Evolutionary conservation across 2,113 vertebrate species (phyloP).

Genomic region (Leucosticte australis): DNA sequence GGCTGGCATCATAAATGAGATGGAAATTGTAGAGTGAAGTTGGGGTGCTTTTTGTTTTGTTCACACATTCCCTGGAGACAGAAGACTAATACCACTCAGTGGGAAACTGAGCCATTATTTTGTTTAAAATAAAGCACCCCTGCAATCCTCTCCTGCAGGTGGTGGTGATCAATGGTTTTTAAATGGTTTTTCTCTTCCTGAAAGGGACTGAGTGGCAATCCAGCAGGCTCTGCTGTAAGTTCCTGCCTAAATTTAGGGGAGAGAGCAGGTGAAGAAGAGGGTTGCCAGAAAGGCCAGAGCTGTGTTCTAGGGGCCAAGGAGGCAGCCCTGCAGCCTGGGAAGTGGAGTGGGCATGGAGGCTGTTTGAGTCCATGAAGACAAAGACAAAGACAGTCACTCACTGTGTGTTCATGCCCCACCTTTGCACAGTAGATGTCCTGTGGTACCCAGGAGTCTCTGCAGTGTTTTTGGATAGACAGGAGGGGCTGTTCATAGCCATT

Average conservation of each 20-base stretch:
- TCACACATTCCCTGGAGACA: not conserved
- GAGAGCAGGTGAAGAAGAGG: not conserved
- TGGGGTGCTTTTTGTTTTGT: not conserved
- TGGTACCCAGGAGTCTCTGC: not conserved
- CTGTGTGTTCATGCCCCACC: not conserved
- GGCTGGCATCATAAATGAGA: not conserved
- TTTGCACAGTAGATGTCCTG: not conserved
- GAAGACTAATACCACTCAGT: not conserved
- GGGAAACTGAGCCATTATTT: not conserved
- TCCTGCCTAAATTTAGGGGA: not conserved
- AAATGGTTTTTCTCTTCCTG: not conserved
- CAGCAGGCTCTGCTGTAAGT: not conserved
- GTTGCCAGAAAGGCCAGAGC: not conserved
- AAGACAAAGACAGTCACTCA: not conserved
- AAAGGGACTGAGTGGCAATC: not conserved
- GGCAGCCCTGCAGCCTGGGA: not conserved
- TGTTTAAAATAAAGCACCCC: not conserved
- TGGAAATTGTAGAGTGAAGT: not conserved
- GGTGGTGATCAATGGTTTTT: not conserved
- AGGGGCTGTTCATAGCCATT: not conserved
- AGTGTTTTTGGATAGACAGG: not conserved
- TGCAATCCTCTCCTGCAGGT: not conserved
- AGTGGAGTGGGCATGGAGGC: fast-evolving
- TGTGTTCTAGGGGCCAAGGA: not conserved
- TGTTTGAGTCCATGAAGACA: not conserved